Evolutionary conservation across 2,113 vertebrate genomes (phyloP).

Genomic region (Stomatorhinus ivindoensis): DNA sequence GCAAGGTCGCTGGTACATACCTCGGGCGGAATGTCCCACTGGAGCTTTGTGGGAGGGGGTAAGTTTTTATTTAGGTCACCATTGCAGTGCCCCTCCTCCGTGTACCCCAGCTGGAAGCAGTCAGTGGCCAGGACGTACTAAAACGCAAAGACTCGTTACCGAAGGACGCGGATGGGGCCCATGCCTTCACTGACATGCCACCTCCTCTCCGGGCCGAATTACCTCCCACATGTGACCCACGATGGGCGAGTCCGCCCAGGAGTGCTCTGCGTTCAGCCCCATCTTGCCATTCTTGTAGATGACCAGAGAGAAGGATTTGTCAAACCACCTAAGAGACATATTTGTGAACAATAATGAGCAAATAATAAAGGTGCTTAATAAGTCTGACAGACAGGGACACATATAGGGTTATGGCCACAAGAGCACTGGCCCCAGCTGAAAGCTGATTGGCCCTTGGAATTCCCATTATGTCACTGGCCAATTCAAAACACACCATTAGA

Average conservation of each 20-base stretch:
- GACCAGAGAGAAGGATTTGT: conserved; percentile 82
- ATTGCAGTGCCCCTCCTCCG: conserved; percentile 73
- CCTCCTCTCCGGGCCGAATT: conserved; percentile 4
- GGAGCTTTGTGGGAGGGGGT: conserved; percentile 65
- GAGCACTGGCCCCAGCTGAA: not conserved
- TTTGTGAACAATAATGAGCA: not conserved
- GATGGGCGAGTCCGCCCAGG: conserved; percentile 82
- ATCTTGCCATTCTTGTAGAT: conserved; percentile 78
- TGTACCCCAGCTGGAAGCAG: conserved; percentile 76
- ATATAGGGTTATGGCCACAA: not conserved
- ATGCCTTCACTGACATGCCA: not conserved
- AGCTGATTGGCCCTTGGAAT: not conserved
- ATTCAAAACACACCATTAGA: not conserved
- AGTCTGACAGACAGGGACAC: not conserved
- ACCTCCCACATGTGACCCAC: conserved; percentile 89
- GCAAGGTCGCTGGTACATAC: conserved; percentile 40
- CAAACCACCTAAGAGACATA: conserved; percentile 74
- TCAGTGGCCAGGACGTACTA: conserved; percentile 79
- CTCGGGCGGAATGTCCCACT: conserved; percentile 76
- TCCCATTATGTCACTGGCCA: not conserved
- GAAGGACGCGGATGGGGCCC: not conserved
- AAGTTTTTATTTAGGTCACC: conserved; percentile 65
- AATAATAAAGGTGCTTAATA: not conserved
- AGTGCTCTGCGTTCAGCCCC: conserved; percentile 76
- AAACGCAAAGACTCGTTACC: not conserved